Evolutionary conservation across 30 jellyfish, hydroid and myxozoan genomes (phyloP).

Genomic region (Aurelia aurita): DNA sequence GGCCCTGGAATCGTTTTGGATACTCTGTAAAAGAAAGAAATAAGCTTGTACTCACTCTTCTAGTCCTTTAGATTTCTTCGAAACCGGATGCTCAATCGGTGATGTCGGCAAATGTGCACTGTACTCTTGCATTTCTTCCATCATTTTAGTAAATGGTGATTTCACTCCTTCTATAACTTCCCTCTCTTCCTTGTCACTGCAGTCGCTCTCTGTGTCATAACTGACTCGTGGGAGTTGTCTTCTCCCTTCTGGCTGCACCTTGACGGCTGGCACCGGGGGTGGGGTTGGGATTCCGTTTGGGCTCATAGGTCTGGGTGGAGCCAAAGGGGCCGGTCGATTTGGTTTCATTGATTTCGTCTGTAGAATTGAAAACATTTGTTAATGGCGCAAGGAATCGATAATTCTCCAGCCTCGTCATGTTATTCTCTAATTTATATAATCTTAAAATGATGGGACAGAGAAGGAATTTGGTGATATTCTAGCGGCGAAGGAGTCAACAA

Average conservation of each 20-base stretch:
- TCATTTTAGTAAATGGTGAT: conserved; percentile 76
- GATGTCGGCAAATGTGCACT: conserved; percentile 45
- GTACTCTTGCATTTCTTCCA: conserved; percentile 79
- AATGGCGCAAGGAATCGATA: no score
- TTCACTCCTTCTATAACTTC: not conserved
- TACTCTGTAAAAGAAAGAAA: no score
- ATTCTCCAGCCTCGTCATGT: no score
- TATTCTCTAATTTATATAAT: no score
- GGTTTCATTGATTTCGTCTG: conserved; percentile 52
- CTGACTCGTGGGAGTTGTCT: conserved; percentile 51
- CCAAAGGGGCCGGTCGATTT: conserved; percentile 52
- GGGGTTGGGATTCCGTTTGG: not conserved
- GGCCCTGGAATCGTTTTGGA: not conserved
- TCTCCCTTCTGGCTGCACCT: conserved; percentile 22
- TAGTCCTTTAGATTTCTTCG: conserved; percentile 50
- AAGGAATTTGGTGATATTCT: no score
- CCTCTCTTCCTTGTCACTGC: conserved; percentile 34
- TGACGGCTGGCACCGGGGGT: not conserved
- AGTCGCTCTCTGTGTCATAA: conserved; percentile 14
- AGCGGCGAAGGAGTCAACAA: no score
- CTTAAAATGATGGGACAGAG: no score
- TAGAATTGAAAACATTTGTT: not conserved
- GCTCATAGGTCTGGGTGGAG: conserved; percentile 19
- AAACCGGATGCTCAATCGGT: conserved; percentile 41
- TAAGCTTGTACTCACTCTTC: conserved; percentile 2